Evolutionary conservation across 2,113 vertebrate species (phyloP).

Genomic region (Elgaria multicarinata): DNA sequence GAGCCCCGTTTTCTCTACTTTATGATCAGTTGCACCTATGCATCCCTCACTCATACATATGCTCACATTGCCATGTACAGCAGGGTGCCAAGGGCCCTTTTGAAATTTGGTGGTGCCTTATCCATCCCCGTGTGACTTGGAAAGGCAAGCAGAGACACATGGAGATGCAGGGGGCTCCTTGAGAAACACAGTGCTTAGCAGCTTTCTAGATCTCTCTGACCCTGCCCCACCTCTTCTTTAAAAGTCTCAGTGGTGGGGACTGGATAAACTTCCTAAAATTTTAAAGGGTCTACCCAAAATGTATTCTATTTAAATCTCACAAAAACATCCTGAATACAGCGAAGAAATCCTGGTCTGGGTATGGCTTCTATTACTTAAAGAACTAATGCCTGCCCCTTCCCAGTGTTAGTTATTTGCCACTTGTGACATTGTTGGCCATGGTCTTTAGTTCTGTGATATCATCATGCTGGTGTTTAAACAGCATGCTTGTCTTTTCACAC

Average conservation of each 20-base stretch:
- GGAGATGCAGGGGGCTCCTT: not conserved
- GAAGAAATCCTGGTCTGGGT: not conserved
- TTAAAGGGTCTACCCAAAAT: not conserved
- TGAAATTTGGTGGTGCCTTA: not conserved
- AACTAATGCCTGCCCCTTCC: not conserved
- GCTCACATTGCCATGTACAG: not conserved
- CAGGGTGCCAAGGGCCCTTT: not conserved
- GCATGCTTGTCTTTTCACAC: conserved; percentile 25
- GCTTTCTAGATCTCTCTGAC: not conserved
- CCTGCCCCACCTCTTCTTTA: too few relatives aligned
- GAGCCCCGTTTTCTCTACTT: not conserved
- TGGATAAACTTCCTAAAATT: not conserved
- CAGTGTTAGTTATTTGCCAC: not conserved
- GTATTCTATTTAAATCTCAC: not conserved
- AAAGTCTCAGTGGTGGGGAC: not conserved
- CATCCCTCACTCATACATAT: not conserved
- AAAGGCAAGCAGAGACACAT: not conserved
- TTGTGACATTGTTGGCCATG: not conserved
- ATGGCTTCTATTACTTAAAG: not conserved
- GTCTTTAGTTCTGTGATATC: not conserved
- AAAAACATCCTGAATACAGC: not conserved
- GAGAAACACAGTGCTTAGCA: not conserved
- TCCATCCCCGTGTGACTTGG: not conserved
- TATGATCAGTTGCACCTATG: not conserved
- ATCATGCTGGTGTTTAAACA: not conserved